Evolutionary conservation across 1,140 invertebrate genomes (phyloP), one percentile per base, ranked within the genome.

Genomic region (Diachasma alloeum): DNA sequence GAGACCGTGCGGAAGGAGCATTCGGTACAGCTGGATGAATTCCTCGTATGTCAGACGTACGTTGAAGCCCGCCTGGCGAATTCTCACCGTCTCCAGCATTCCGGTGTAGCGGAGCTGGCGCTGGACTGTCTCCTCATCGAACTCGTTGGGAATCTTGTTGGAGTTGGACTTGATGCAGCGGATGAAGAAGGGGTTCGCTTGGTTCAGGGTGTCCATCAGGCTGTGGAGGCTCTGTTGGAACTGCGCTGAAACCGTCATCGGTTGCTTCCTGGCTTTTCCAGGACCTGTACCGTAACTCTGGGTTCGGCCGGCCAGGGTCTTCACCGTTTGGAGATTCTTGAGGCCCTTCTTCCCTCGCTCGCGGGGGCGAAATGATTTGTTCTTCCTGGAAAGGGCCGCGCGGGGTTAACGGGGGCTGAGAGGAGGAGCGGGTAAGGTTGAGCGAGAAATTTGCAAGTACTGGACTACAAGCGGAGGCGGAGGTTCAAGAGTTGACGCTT

Each of bases 151-250:
- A 78, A 95, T 93, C 91, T 98, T 98, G 67, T 97, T 94, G 69
- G 93, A 92, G 87, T 99, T 99, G 36, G 96, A 97, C 87, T 99
- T 99, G 82, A 99, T 98, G 88, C 97, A 99, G 63, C 97, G 92
- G 78, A 99, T 98, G 86, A 99, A 99, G 90, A 97, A 99, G 1
- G 97, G 97, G 90, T 98, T 98, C 0, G 97, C 97, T 85, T 97
- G 95, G 86, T 97, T 97, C 10, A 99, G 87, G 0, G 97, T 97
- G 81, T 97, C 95, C 97, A 99, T 98, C 13, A 99, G 90, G 42
- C 95, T 94, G 74, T 96, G 95, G 26, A 99, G 90, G 19, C 96
- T 97, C 84, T 96, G 95, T 85, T 98, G 96, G 88, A 99, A 99
- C 89, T 99, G 97, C 3, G 96, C 95, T 0, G 96, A 95, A 0